Base-by-base conservation (phyloP, 2,113 vertebrate genomes). In the Nannospalax galili region DNA sequence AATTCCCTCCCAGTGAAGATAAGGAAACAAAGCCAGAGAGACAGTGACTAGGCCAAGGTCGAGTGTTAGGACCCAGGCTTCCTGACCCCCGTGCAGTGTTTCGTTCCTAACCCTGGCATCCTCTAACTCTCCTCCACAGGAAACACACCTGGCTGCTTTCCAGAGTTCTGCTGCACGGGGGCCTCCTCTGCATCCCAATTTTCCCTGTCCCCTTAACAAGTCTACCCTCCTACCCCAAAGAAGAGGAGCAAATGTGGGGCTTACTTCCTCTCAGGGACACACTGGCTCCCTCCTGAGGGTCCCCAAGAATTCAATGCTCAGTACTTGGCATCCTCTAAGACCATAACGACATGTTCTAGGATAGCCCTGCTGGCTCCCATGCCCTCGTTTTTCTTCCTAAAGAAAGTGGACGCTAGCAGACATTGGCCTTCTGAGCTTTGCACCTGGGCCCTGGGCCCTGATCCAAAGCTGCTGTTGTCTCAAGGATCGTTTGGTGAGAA, bases 391-490 rank as follows among this genome's bases (percentile, higher is more conserved):
- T 81, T 88, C 85, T 84, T 95, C 81, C 56, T 42, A 45, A 77
- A 95, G 89, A 86, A 72, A 72, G 32, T 94, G 97, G 72, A 30
- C 92, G 88, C 88, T 94, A 58, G 16, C 67, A 40, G 37, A 35
- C 97, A 91, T 95, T n/a, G 86, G 89, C 84, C 95, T 85, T 95
- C 79, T 85, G 56, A 84, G 96, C 88, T 91, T 93, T 80, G 80
- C 40, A 87, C 35, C 97, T 97, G 95, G 97, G 97, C 96, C 91
- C 90, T 65, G 62, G 97, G 97, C 96, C 91, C 90, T 65, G 62
- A 75, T 95, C 97, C 97, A 97, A 75, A 72, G 94, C 95, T 97
- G 96, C 97, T 97, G 93, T 94, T 97, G 94, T 96, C 96, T 93
- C 91, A 97, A 91, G 89, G 80, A 78, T 69, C 89, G 84, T 98